Percentiles rank a stretch among this genome's conserved stretches.
These are phyloP conservation scores for Geococcyx californianus DNA, from an alignment of 2,113 vertebrate genomes.

Conservation along the genomic window DNA sequence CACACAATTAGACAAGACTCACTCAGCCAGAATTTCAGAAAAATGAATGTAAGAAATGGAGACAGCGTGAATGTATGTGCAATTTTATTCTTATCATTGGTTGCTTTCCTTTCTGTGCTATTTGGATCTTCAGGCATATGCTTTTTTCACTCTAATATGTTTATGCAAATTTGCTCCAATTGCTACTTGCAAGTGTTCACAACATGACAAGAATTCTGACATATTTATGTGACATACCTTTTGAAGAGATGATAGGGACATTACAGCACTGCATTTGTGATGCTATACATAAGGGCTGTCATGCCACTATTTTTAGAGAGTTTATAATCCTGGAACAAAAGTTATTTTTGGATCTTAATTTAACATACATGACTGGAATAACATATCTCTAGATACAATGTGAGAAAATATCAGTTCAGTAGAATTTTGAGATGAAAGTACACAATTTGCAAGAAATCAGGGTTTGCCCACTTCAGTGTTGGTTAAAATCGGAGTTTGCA, in stretches of 20 bases:
- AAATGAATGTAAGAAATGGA: not conserved
- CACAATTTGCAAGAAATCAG: not conserved
- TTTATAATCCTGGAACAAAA: not conserved
- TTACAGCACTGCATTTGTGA: not conserved
- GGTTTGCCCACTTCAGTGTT: not conserved
- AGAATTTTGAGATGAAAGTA: not conserved
- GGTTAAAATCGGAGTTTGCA: not conserved
- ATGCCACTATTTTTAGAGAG: not conserved
- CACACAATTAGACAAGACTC: not conserved
- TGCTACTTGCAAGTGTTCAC: conserved; percentile 45
- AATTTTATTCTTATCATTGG: not conserved
- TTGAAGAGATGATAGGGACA: conserved; percentile 25
- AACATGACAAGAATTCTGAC: conserved; percentile 49
- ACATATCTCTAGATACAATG: not conserved
- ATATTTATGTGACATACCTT: conserved; percentile 57
- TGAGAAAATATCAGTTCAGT: not conserved
- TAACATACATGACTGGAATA: not conserved
- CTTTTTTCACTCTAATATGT: not conserved
- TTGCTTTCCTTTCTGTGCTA: not conserved
- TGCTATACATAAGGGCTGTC: not conserved
- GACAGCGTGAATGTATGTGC: not conserved
- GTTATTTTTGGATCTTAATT: not conserved
- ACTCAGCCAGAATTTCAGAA: not conserved
- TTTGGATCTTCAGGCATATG: not conserved
- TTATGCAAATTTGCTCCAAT: conserved; percentile 61